Conservation (phyloP, 1,140 invertebrate genomes). For the Drosophila parvula region DNA sequence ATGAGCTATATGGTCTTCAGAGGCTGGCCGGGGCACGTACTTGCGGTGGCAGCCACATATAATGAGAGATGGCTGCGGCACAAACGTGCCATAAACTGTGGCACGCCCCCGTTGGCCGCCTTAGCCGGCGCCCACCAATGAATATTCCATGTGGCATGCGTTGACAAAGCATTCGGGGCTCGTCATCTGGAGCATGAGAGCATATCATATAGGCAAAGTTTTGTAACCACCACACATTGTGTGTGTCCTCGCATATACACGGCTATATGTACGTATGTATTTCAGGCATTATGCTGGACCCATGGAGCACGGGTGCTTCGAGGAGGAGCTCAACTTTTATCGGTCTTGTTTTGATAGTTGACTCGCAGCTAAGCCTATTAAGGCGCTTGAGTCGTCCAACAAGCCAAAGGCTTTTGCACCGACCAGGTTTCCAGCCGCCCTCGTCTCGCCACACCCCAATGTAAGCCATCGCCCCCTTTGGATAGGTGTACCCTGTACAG, state of each 20-base stretch:
- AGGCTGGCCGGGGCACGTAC: slow-evolving; percentile 44
- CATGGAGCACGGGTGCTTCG: slow-evolving; percentile 9
- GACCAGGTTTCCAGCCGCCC: slow-evolving; percentile 56
- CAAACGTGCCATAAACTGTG: slow-evolving; percentile 64
- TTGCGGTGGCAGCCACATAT: slow-evolving; percentile 46
- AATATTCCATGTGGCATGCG: slow-evolving; percentile 56
- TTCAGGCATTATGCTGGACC: slow-evolving; percentile 25
- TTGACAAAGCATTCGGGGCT: slow-evolving; percentile 68
- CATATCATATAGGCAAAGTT: slow-evolving; percentile 65
- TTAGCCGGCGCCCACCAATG: slow-evolving; percentile 12
- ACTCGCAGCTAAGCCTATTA: slow-evolving; percentile 77
- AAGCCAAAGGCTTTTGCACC: slow-evolving; percentile 73
- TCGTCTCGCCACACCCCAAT: slow-evolving; percentile 3
- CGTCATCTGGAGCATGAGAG: slow-evolving; percentile 67
- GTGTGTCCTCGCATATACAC: background rate
- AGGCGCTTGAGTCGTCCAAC: slow-evolving; percentile 70
- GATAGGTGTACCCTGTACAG: background rate
- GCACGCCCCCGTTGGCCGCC: slow-evolving; percentile 11
- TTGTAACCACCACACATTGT: slow-evolving; percentile 15
- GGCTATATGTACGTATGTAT: slow-evolving; percentile 4
- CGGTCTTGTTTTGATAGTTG: slow-evolving; percentile 79
- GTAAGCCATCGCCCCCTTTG: background rate
- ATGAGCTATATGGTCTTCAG: slow-evolving; percentile 36
- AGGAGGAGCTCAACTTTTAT: slow-evolving; percentile 61
- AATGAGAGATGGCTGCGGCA: slow-evolving; percentile 42